phyloP scores from a whole-genome alignment of 2,113 vertebrate genomes.

The Macrotis lagotis region DNA sequence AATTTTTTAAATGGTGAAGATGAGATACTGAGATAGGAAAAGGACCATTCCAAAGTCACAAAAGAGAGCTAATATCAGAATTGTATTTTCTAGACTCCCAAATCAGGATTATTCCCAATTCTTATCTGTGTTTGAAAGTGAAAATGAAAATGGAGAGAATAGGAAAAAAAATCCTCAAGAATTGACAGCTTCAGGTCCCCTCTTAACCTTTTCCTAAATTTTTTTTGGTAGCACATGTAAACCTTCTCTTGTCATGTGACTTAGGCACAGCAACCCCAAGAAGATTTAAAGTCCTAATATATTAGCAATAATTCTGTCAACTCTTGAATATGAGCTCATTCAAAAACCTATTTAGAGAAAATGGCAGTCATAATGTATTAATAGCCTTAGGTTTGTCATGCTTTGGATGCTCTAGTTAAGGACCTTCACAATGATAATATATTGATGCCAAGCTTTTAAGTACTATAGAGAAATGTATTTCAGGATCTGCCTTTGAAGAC shows the following conservation, averaged over 20 bases:
- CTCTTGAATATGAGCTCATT: background rate
- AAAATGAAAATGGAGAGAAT: background rate
- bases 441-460: background rate
- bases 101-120: background rate
- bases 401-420: conserved; percentile 16
- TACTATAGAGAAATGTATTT: background rate
- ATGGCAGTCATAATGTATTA: background rate
- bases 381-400: background rate
- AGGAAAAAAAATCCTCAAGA: background rate
- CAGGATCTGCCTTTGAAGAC: background rate
- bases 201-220: background rate
- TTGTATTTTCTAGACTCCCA: background rate
- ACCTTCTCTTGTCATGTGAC: background rate
- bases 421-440: background rate
- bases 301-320: background rate
- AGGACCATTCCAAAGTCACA: background rate
- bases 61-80: background rate
- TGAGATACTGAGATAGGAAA: background rate
- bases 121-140: background rate
- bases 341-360: conserved; percentile 23
- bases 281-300: background rate
- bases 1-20: background rate
- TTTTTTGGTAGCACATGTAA: background rate
- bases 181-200: background rate
- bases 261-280: background rate